Evolutionary conservation across 1,140 invertebrate species (phyloP).

Genomic region (Dreissena polymorpha): DNA sequence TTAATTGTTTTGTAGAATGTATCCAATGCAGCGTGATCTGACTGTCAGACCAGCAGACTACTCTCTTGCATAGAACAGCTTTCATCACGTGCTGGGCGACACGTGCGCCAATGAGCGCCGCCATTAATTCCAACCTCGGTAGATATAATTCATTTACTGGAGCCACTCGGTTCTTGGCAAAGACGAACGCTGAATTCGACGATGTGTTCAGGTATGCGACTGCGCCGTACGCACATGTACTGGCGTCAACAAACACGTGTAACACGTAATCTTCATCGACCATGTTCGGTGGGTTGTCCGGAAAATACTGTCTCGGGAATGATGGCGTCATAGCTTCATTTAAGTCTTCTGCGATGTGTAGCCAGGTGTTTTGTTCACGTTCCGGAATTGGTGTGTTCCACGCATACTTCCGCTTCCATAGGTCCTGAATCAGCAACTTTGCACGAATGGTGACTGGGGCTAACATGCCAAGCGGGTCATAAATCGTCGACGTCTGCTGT

Average conservation of each 20-base stretch:
- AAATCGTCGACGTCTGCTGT: slow-evolving; percentile 11
- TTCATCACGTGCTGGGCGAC: neutral
- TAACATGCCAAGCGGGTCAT: neutral
- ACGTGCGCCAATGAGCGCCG: slow-evolving; percentile 4
- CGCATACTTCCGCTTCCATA: slow-evolving; percentile 16
- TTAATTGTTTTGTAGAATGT: neutral
- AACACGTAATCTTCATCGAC: neutral
- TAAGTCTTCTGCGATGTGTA: slow-evolving; percentile 7
- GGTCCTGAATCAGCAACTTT: slow-evolving; percentile 11
- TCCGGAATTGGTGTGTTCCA: neutral
- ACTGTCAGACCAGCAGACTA: slow-evolving; percentile 14
- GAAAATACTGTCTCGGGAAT: neutral
- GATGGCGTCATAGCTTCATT: neutral
- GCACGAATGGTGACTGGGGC: slow-evolving; percentile 6
- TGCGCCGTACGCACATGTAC: neutral
- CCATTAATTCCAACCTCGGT: slow-evolving; percentile 10
- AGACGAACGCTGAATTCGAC: neutral
- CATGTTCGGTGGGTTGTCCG: neutral
- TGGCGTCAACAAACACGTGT: slow-evolving; percentile 17
- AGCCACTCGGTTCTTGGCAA: slow-evolving; percentile 17
- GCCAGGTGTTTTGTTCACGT: slow-evolving; percentile 4
- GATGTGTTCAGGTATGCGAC: neutral
- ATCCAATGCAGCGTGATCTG: slow-evolving; percentile 10
- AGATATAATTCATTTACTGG: slow-evolving; percentile 6
- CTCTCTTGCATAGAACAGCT: neutral